Evolutionary conservation across 2,888 invertebrate genomes (phyloP), one percentile per base, ranked within the genome.

Genomic region (Deladenus siricidicola): DNA sequence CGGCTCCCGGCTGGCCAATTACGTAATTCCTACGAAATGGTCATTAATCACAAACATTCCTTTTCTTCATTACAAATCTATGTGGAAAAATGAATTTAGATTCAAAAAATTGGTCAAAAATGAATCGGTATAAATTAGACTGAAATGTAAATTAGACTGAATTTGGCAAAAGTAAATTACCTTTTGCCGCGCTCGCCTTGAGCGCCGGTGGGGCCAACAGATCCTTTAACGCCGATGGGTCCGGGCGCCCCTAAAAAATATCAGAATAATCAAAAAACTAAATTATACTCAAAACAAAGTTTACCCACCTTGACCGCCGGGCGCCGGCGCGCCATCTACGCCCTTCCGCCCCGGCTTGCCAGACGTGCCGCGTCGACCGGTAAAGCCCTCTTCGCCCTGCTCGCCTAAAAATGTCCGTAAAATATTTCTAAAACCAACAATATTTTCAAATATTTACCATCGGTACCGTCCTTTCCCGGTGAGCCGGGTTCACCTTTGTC

Each of bases 1-100:
- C 63, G 8, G 70, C 67, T n/a, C 76, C 76, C 10, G 74, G 71
- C 24, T 69, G 68, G 14, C 76, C 76, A 49, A 72, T 74, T 23
- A 76, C 74, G 59, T 75, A 76, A 60, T 76, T 76, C 21, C 53
- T 53, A n/a, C 10, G 21, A 47, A 47, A 19, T 14, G 8, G 21
- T 10, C 48, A 14, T 14, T 21, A 29, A 50, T 4, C 3, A 50
- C 1, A 8, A 50, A 2, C 23, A 48, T 48, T 2, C n/a, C 49
- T 26, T 48, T 19, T 23, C n/a, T n/a, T n/a, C n/a, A n/a, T n/a
- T n/a, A n/a, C n/a, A n/a, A n/a, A n/a, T n/a, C n/a, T n/a, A n/a
- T n/a, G n/a, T n/a, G n/a, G n/a, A n/a, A n/a, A n/a, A n/a, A n/a
- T n/a, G 39, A 34, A 34, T 34, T 10, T 34, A 34, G 14, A 10